Evolutionary conservation across 2,113 vertebrate genomes (phyloP), one percentile per base, ranked within the genome.

Genomic region (Sardina pilchardus): DNA sequence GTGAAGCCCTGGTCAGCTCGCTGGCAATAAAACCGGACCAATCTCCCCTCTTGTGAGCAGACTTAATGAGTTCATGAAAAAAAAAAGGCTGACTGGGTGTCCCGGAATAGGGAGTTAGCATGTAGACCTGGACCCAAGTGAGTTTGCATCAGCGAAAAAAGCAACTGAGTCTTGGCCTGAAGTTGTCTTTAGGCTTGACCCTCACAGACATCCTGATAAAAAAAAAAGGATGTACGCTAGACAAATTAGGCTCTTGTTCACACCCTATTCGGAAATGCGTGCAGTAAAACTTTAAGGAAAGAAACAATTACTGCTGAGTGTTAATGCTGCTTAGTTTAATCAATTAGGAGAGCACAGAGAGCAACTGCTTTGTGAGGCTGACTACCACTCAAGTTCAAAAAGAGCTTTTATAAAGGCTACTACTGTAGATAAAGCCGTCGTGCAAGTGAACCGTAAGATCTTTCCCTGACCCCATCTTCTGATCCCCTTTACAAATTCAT

Each of bases 11-110:
- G 63, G 63, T 71, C 26, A 71, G n/a, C 63, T 71, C 14, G 63
- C 63, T 34, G 63, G 63, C 63, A 71, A 71, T 71, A 71, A 71
- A 71, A 71, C n/a, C 16, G 63, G 63, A 78, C 71, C 71, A 34
- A 34, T 36, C 71, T 19, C 71, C 71, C 30, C 71, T 78, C 71
- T 78, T 78, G 71, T 78, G 71, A 78, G 39, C 71, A 78, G 63
- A 71, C 63, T 71, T 71, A 71, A 71, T 71, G 63, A 71, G 63
- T 34, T 71, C 63, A 71, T 26, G 63, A 12, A 71, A 78, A 78
- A 78, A 78, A 78, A 78, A 36, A 17, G 71, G 34, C 34, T 78
- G 71, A 36, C 30, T 78, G 71, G 71, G 63, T 71, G 63, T 71
- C 63, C 63, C 34, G 63, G 71, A 78, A 34, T 36, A 34, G 34